Evolutionary conservation across 1,140 invertebrate species (phyloP), one percentile per base, ranked within the genome.

Genomic region (Bombus vancouverensis): DNA sequence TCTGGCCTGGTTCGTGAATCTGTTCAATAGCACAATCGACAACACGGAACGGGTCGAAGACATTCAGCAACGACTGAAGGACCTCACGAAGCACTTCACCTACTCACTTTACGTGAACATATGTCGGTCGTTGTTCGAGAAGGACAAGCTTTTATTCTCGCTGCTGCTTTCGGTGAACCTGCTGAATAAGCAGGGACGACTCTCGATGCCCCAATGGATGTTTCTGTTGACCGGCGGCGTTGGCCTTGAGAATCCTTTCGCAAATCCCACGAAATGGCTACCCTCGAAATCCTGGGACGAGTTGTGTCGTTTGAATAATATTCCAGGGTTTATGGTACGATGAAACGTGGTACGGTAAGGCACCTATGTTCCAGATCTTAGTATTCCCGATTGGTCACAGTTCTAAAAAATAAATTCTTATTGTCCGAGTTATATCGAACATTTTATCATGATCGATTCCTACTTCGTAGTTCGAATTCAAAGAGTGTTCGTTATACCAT

Each of bases 121-220:
- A 92, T 99, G 98, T 94, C 96, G 98, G 84, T 99, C 98, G 92
- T 96, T 99, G 32, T 99, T 99, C 95, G 98, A 99, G 95, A 99
- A 99, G 96, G 97, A 98, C 95, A 98, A 99, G 95, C 95, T 99
- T 53, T 96, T 99, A 66, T 99, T 99, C 95, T 99, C 98, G 2
- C 96, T 99, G 87, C 94, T 99, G 87, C 96, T 99, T 82, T 96
- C 97, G 79, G 96, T 98, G 71, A 99, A 98, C 94, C 96, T 99
- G 88, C 95, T 98, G 95, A 97, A 98, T 93, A 97, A 97, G 90
- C 95, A 97, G 75, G 96, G 97, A 71, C 94, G 96, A 89, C 95
- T 99, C 57, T 96, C 97, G 89, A 96, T 97, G 59, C 92, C 95
- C 4, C 97, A 99, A 92, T 99, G 98, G 97, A 96, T 98, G 95